These are phyloP conservation scores for Dicrurus megarhynchus DNA, from an alignment of 2,113 vertebrate species.

Conservation along the genomic window DNA sequence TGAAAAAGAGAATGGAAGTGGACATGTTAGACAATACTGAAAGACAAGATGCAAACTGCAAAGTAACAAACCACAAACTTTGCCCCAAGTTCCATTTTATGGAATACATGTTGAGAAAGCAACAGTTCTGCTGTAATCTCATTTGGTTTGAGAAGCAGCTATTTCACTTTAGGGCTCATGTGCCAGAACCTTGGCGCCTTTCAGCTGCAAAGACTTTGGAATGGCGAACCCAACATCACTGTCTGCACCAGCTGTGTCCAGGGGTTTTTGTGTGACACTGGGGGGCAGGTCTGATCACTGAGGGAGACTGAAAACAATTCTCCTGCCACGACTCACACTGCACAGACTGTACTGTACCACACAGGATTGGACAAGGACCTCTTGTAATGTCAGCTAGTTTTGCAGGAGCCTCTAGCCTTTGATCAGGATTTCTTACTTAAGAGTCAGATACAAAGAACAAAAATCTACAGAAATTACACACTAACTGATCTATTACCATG, in stretches of 20 bases:
- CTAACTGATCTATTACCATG: not conserved
- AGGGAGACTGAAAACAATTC: not conserved
- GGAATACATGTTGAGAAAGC: not conserved
- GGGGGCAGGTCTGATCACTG: not conserved
- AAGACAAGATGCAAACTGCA: not conserved
- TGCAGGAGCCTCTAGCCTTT: not conserved
- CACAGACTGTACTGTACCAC: not conserved
- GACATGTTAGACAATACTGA: not conserved
- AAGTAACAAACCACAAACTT: not conserved
- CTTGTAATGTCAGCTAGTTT: not conserved
- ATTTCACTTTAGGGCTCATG: rapidly evolving
- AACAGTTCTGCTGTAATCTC: not conserved
- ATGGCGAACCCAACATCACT: rapidly evolving
- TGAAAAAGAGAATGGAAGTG: not conserved
- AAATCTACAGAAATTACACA: not conserved
- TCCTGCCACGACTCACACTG: not conserved
- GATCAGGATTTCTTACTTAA: not conserved
- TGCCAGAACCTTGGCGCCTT: not conserved
- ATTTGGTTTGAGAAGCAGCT: not conserved
- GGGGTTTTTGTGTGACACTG: not conserved
- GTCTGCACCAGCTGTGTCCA: not conserved
- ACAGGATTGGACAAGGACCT: not conserved
- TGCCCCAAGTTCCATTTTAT: not conserved
- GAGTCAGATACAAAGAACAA: not conserved
- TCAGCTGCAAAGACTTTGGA: not conserved